These are phyloP conservation scores for Anthonomus grandis DNA, from an alignment of 1,140 invertebrate genomes.

Conservation along the genomic window DNA sequence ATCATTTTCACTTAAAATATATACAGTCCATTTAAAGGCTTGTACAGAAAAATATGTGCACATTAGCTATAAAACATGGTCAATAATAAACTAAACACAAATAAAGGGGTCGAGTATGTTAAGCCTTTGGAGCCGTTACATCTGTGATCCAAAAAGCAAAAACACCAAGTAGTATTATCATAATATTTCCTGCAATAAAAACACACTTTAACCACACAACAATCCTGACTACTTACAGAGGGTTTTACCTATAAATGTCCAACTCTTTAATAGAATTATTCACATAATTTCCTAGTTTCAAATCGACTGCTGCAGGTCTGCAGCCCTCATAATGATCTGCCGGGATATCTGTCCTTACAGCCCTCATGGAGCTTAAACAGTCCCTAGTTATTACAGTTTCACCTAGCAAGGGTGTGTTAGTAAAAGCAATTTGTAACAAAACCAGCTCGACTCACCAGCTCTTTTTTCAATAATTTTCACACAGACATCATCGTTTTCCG, in stretches of 20 bases:
- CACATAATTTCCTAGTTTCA: slow-evolving; percentile 79
- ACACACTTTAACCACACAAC: background rate
- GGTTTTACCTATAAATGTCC: slow-evolving; percentile 70
- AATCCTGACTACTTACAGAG: background rate
- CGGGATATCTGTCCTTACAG: slow-evolving; percentile 81
- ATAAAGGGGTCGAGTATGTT: background rate
- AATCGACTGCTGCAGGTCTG: slow-evolving; percentile 72
- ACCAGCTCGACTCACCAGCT: slow-evolving; percentile 68
- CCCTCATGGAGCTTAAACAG: slow-evolving; percentile 76
- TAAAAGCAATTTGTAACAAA: too few species aligned
- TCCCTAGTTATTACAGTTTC: slow-evolving; percentile 78
- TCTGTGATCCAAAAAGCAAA: slow-evolving; percentile 86
- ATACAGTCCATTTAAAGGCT: too few species aligned
- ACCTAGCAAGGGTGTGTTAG: slow-evolving; percentile 55
- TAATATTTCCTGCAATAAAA: slow-evolving; percentile 68
- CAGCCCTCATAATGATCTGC: slow-evolving; percentile 90
- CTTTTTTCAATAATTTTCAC: slow-evolving; percentile 86
- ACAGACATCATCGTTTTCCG: slow-evolving; percentile 81
- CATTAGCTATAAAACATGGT: too few species aligned
- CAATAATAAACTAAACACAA: too few species aligned
- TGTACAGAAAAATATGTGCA: too few species aligned
- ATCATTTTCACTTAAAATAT: too few species aligned
- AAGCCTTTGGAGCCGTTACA: slow-evolving; percentile 64
- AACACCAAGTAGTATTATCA: slow-evolving; percentile 82
- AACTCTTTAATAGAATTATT: slow-evolving; percentile 83